Evolutionary conservation across 2,113 vertebrate species (phyloP), one percentile per base, ranked within the genome.

Genomic region (Phaetusa simplex): DNA sequence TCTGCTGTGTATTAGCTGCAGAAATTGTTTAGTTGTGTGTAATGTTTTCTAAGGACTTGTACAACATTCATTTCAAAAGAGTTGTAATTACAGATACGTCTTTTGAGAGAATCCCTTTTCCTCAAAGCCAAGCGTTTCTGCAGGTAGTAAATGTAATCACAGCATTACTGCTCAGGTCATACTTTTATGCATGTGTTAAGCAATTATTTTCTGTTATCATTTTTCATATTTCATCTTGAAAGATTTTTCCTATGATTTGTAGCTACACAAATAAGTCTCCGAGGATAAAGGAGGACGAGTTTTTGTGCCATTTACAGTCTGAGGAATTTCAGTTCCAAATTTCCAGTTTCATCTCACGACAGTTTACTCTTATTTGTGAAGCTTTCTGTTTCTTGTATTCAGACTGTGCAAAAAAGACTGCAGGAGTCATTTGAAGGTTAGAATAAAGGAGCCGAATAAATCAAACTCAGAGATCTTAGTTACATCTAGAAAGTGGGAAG

Each of bases 201-300:
- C 50, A 93, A 90, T 90, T 93, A 6, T 82, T 91, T 95, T 95
- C 74, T 83, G 36, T 69, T 85, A 61, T 4, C 30, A 34, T 80
- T 94, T 96, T 89, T 91, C 58, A 11, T 85, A 87, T 52, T 94
- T 94, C 49, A 55, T 83, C 74, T 67, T 85, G 65, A 73, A 91
- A 82, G 38, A 56, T 73, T 69, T 93, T 91, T 81, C 29, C 11
- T 65, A 4, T 85, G 50, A 82, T 90, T 94, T 91, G 11, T 92
- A 88, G 42, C 45, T 92, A 26, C 43, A 59, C 42, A 92, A 66
- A 86, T 72, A 50, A 90, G 45, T 70, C 45, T 90, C 73, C 5
- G 27, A 72, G 76, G 43, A 38, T 92, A 65, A 69, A n/a, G 19
- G 71, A 69, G 53, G 72, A 27, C 7, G 15, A 30, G 17, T 32